Conservation (phyloP, 2,888 invertebrate genomes). For the Agonopterix arenella region DNA sequence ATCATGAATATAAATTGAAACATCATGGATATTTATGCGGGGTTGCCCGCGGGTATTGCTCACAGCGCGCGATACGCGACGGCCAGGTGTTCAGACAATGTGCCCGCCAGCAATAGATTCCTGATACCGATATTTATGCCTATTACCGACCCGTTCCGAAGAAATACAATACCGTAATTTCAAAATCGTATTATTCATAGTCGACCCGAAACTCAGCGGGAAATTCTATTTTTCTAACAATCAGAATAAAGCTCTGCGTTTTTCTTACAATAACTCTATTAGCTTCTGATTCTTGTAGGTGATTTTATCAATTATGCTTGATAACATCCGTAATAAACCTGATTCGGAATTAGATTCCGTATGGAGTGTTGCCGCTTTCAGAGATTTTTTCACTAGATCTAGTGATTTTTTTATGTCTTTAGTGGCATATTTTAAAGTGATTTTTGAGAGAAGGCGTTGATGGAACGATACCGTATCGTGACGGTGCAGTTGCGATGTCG, state of each 20-base stretch:
- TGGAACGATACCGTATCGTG: no score
- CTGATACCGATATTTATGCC: slow-evolving; percentile 70
- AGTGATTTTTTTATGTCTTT: no score
- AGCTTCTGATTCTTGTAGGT: no score
- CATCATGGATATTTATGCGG: slow-evolving; percentile 71
- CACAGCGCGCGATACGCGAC: slow-evolving; percentile 41
- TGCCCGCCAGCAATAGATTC: slow-evolving; percentile 62
- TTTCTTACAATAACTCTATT: no score
- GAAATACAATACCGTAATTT: slow-evolving; percentile 52
- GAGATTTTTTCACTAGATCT: no score
- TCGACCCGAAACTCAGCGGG: slow-evolving; percentile 13
- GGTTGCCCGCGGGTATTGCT: slow-evolving; percentile 60
- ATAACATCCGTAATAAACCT: no score
- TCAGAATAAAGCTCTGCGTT: neutral
- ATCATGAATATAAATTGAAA: slow-evolving; percentile 76
- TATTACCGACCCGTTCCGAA: slow-evolving; percentile 57
- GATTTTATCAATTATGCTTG: no score
- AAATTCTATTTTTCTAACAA: slow-evolving; percentile 1
- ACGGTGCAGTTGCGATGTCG: no score
- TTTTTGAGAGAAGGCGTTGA: no score
- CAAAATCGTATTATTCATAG: slow-evolving; percentile 21
- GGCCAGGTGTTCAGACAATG: slow-evolving; percentile 71
- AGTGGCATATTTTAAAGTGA: no score
- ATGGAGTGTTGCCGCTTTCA: no score
- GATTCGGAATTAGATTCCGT: no score